Evolutionary conservation across 2,797 vertebrate genomes (phyloP), one percentile per base, ranked within the genome.

Genomic region (Ara ararauna): DNA sequence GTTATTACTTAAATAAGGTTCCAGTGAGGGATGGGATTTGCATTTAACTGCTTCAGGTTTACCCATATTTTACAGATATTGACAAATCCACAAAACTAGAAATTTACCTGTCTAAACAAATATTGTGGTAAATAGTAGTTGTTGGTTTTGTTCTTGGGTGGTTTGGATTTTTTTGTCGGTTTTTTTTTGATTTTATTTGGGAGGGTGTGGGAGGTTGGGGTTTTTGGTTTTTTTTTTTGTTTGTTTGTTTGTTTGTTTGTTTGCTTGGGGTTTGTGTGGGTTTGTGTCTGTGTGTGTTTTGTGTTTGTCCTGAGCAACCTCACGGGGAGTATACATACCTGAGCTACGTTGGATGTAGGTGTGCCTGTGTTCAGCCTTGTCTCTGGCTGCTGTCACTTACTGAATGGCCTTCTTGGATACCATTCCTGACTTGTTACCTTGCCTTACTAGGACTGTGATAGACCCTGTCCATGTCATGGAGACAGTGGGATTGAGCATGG

Each of bases 31-130:
- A 7, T 23, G 66, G 3, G 10, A 66, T 86, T 75, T 74, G 10
- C 12, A 80, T 77, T 81, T 87, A 85, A 47, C 12, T 66, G 27
- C n/a, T 92, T 88, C 27, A 34, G 10, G 36, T 96, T 90, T 94
- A 18, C 10, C 53, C 4, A 13, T 76, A 36, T 79, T 84, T 87
- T 86, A 44, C 30, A 78, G 12, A 45, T 73, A 64, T 2, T 36
- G 27, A 70, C 11, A 88, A 9, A 58, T 74, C 30, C 19, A 53
- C 7, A 82, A 91, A 79, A 9, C 1, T 23, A 66, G 32, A 83
- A 30, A 54, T 64, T 5, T 73, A 40, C 36, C 45, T 60, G 10
- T 34, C 40, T 60, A 70, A 89, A 56, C 7, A 92, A 89, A 79
- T 1, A 0, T 7, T 16, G 36, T 27, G 7, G 7, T 81, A 53